phyloP scores from a whole-genome alignment of 2,797 vertebrate genomes.

The Parauchenoglanis punctatus region DNA sequence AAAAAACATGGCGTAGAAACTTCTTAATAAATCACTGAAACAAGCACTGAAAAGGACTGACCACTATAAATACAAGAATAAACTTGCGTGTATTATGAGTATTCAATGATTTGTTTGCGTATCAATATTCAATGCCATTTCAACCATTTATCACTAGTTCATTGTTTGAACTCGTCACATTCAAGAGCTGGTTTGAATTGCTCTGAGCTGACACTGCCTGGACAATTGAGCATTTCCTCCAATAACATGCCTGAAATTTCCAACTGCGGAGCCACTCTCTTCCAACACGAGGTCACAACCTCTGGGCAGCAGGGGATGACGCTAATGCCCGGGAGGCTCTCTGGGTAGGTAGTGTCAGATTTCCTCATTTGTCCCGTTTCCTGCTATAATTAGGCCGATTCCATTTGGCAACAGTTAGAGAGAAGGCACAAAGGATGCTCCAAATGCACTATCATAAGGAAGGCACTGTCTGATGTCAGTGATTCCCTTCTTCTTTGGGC shows the following conservation, averaged over 20 bases:
- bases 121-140: neutral
- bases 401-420: constrained; percentile 44
- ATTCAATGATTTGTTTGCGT: neutral
- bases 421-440: constrained; percentile 43
- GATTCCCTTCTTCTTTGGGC: constrained; percentile 27
- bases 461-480: constrained; percentile 42
- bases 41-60: neutral
- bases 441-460: constrained; percentile 35
- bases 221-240: constrained; percentile 47
- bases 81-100: neutral
- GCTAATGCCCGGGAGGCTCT: constrained; percentile 42
- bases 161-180: neutral
- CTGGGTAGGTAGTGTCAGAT: constrained; percentile 52
- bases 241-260: constrained; percentile 47
- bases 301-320: constrained; percentile 45
- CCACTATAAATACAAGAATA: neutral
- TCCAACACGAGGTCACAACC: constrained; percentile 55
- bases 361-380: constrained; percentile 57
- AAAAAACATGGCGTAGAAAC: neutral
- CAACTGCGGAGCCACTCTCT: constrained; percentile 22
- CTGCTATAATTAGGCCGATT: constrained; percentile 55
- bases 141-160: neutral
- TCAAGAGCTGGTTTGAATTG: constrained; percentile 7
- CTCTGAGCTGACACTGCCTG: neutral
- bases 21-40: neutral